Evolutionary conservation across 2,797 vertebrate species (phyloP).

Genomic region (Gallinago nigripennis): DNA sequence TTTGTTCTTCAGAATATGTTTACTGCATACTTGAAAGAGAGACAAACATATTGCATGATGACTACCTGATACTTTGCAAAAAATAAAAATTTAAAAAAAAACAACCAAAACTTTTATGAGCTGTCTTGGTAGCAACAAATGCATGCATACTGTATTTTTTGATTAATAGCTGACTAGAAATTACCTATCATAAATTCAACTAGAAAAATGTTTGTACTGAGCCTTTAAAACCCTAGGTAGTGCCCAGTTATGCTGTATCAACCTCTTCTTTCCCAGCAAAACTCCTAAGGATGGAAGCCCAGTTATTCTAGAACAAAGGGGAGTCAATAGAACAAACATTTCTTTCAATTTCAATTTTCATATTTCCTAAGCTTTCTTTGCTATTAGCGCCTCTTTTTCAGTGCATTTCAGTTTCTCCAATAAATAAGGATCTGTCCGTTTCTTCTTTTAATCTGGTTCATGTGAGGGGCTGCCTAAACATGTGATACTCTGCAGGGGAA

Average conservation of each 20-base stretch:
- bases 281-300: neutral
- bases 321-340: neutral
- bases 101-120: neutral
- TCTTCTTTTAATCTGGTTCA: neutral
- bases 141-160: accelerated
- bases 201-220: neutral
- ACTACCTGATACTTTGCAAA: neutral
- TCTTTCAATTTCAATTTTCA: neutral
- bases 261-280: neutral
- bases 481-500: neutral
- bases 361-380: neutral
- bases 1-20: neutral
- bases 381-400: neutral
- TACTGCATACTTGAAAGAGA: neutral
- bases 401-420: neutral
- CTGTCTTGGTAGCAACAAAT: neutral
- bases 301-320: neutral
- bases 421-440: neutral
- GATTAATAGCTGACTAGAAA: neutral
- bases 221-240: neutral
- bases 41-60: neutral
- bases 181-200: neutral
- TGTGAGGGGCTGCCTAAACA: neutral
- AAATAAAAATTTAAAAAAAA: neutral
- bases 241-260: neutral